Base-by-base conservation (phyloP, 1,140 invertebrate genomes). In the Zeugodacus cucurbitae region DNA sequence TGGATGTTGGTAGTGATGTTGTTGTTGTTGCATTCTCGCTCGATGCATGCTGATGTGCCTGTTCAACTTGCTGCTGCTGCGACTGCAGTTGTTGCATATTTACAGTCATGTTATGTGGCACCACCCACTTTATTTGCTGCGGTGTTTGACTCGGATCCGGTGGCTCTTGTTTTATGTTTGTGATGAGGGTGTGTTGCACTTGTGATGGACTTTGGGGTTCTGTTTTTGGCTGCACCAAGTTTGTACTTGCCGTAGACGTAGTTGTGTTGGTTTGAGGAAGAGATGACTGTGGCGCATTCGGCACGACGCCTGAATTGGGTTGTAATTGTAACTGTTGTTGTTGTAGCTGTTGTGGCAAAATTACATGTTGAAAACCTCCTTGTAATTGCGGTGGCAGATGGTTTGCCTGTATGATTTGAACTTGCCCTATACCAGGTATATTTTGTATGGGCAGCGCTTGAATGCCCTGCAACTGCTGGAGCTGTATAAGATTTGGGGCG, bases 401-500 rank as follows among this genome's bases (percentile, higher is more conserved):
- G 78, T 92, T 91, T 14, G 92, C 92, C 57, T 93, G 92, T 41
- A 93, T 93, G 44, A 97, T 95, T 94, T 97, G 96, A 3, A 97
- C 96, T 90, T 96, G 96, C 37, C 97, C 96, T 22, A 97, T 90
- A 8, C 96, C 96, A 85, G 96, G 96, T 67, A 96, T 96, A 93
- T 96, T 96, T 91, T 96, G 96, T 20, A 96, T 94, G 1, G 95
- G 95, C 89, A 96, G 94, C 1, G 95, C 95, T 89, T 96, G 95
- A 3, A 96, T 89, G 86, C 92, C 91, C 26, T 90, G 88, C 59
- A 94, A 57, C 88, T 93, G 92, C 74, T 89, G 89, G 86, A 93
- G 90, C 89, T 93, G 92, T 74, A 94, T 91, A 17, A 92, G 90
- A 88, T 90, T 91, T 5, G 87, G 22, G 17, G 54, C 64, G 22